These are phyloP conservation scores for Phaenicophaeus curvirostris DNA, from an alignment of 2,797 vertebrate species.

Conservation along the genomic window DNA sequence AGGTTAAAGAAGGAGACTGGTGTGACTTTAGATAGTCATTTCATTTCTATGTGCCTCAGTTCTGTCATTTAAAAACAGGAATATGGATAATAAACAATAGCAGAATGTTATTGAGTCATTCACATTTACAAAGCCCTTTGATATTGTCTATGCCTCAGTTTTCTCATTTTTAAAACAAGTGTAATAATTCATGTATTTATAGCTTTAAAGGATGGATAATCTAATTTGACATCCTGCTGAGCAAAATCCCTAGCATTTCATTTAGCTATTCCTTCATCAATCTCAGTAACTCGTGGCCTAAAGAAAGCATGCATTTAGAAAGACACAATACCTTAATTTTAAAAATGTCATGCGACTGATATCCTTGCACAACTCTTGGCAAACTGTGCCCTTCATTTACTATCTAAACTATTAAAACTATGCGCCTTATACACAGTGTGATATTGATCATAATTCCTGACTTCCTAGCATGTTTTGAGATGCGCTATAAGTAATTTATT, in stretches of 20 bases:
- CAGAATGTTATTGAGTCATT: slow-evolving; percentile 65
- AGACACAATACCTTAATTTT: slow-evolving; percentile 18
- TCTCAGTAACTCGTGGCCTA: background rate
- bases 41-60: slow-evolving; percentile 50
- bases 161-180: slow-evolving; percentile 69
- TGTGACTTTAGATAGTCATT: slow-evolving; percentile 68
- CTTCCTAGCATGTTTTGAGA: slow-evolving; percentile 3
- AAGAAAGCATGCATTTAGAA: slow-evolving; percentile 14
- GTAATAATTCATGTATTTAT: slow-evolving; percentile 69
- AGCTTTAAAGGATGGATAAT: slow-evolving; percentile 61
- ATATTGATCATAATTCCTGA: background rate
- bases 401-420: background rate
- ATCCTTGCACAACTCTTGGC: background rate
- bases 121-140: slow-evolving; percentile 64
- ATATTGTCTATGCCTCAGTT: slow-evolving; percentile 61
- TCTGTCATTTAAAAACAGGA: slow-evolving; percentile 64
- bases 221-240: slow-evolving; percentile 56
- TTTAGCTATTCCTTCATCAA: slow-evolving; percentile 10
- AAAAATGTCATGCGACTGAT: background rate
- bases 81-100: slow-evolving; percentile 67
- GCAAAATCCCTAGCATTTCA: slow-evolving; percentile 50
- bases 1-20: slow-evolving; percentile 67
- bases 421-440: background rate
- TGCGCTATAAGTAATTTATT: background rate
- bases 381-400: background rate